Evolutionary conservation across 2,888 invertebrate species (phyloP), one percentile per base, ranked within the genome.

Genomic region (Teleiodes luculella): DNA sequence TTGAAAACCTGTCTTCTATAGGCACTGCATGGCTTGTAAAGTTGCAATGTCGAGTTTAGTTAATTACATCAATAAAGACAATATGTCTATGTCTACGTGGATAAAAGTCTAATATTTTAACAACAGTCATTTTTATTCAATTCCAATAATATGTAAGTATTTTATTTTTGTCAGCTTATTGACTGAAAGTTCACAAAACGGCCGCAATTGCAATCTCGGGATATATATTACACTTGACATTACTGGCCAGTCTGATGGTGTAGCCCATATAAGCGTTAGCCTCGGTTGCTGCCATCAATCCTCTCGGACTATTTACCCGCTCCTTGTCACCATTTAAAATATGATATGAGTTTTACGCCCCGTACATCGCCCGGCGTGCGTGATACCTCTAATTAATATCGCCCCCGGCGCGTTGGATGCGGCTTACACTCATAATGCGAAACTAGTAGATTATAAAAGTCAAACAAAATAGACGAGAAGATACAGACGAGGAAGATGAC

Each of bases 331-430:
- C 55, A 39, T 59, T 72, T 43, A 62, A 74, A 68, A 68, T 73
- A 76, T 73, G 70, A 69, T 74, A 74, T 74, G 74, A 72, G 71
- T 62, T 65, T 64, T 56, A 60, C 62, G 53, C 62, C 28, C 20
- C 24, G 24, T 24, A 24, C 43, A 14, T 20, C 24, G 58, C 64
- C 35, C 31, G 24, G 60, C 55, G 71, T 75, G 78, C 76, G 76
- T 76, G 76, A 72, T 73, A 61, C 58, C 61, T 61, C 69, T 78
- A 75, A 80, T 79, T 76, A 75, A 72, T 77, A 76, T 74, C 24
- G 76, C 80, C 73, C 50, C 65, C 55, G 74, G 82, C 78, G 58
- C 58, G 57, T 64, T 58, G 62, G 57, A 57, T 45, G 49, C 36
- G 49, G 52, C 18, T 33, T 24, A 50, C 37, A 16, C 52, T 28